These are phyloP conservation scores for Steinernema hermaphroditum DNA, from an alignment of 2,888 invertebrate genomes.

Conservation along the genomic window DNA sequence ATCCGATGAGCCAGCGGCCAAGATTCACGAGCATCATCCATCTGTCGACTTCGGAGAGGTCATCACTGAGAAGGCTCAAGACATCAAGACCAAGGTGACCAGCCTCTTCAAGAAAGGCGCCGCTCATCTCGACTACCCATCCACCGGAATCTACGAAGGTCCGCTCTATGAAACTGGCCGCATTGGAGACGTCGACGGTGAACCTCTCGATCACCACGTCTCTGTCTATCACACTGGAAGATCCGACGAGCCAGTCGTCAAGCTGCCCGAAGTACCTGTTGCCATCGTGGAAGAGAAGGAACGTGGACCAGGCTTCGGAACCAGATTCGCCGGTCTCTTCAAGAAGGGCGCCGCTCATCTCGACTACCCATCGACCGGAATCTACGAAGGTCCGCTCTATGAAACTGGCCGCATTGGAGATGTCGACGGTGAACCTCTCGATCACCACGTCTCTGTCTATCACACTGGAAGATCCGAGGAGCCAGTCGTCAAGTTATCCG, in stretches of 20 bases:
- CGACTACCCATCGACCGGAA: conserved; percentile 43
- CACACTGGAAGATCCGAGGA: conserved; percentile 33
- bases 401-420: conserved; percentile 36
- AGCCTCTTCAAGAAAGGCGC: too few relatives aligned
- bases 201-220: conserved; percentile 32
- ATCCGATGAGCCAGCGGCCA: not conserved
- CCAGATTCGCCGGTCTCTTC: conserved; percentile 43
- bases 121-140: too few relatives aligned
- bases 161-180: not conserved
- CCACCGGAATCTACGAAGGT: too few relatives aligned
- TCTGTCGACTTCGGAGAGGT: too few relatives aligned
- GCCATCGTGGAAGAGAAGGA: conserved; percentile 13
- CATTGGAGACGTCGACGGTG: conserved; percentile 19
- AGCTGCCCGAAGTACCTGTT: not conserved
- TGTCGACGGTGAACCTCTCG: conserved; percentile 40
- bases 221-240: conserved; percentile 39
- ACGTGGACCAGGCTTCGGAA: conserved; percentile 30
- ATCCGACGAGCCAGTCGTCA: conserved; percentile 8
- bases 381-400: conserved; percentile 44
- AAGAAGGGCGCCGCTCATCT: conserved; percentile 43
- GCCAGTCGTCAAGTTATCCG: too few relatives aligned
- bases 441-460: conserved; percentile 31
- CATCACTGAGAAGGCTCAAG: too few relatives aligned
- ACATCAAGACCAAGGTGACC: too few relatives aligned
- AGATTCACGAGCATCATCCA: too few relatives aligned